Evolutionary conservation across 2,888 invertebrate species (phyloP).

Genomic region (Tridacna gigas): DNA sequence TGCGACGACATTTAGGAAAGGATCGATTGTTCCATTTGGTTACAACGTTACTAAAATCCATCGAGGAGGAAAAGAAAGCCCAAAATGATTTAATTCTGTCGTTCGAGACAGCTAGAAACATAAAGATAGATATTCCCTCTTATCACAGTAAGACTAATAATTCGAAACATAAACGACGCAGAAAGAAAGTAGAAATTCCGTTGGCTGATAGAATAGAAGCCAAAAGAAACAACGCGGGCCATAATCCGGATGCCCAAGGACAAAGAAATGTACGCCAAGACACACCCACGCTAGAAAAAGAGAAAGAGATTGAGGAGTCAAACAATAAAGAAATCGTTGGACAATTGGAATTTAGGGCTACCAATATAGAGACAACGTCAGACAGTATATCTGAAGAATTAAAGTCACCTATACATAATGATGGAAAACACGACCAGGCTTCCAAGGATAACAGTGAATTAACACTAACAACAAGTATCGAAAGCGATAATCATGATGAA

Average conservation of each 20-base stretch:
- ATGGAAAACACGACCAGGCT: not conserved
- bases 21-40: slow-evolving; percentile 38
- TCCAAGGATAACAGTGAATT: not conserved
- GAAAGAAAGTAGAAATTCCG: slow-evolving; percentile 5
- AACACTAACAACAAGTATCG: not conserved
- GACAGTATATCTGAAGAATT: not conserved
- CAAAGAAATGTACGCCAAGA: too few relatives aligned
- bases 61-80: slow-evolving; percentile 46
- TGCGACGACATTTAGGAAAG: slow-evolving; percentile 47
- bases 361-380: not conserved
- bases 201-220: slow-evolving; percentile 12
- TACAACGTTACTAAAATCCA: slow-evolving; percentile 31
- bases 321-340: not conserved
- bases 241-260: too few relatives aligned
- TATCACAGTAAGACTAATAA: not conserved
- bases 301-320: not conserved
- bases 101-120: slow-evolving; percentile 40
- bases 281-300: too few relatives aligned
- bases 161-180: not conserved
- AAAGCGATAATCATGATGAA: not conserved
- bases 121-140: slow-evolving; percentile 9
- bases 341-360: not conserved
- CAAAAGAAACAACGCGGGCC: not conserved
- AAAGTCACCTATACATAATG: not conserved
- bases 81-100: slow-evolving; percentile 38